Conservation (phyloP, 2,113 vertebrate genomes). For the Centropus unirufus region DNA sequence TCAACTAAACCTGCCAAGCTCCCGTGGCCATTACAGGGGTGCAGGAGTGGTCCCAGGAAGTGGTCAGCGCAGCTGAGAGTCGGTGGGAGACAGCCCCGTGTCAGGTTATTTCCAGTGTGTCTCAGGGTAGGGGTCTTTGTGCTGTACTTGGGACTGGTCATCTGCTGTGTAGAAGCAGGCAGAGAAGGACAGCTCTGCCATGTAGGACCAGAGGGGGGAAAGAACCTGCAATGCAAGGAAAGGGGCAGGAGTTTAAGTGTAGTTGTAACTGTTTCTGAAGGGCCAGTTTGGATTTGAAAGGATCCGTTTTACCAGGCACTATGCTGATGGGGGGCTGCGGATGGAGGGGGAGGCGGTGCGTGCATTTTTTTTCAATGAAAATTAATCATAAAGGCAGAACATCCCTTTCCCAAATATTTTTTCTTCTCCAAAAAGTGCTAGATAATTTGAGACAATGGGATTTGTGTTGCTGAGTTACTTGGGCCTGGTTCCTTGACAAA, state of each 20-base stretch:
- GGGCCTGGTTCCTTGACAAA: not conserved
- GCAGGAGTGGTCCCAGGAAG: no score
- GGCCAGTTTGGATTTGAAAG: not conserved
- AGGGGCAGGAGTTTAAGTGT: not conserved
- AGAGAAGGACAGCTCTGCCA: not conserved
- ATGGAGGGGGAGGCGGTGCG: not conserved
- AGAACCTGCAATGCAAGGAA: not conserved
- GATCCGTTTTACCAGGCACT: not conserved
- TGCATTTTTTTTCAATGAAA: not conserved
- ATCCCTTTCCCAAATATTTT: not conserved
- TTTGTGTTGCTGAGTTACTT: not conserved
- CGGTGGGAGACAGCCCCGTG: rapidly evolving
- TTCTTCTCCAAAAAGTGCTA: not conserved
- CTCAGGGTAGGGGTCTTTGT: not conserved
- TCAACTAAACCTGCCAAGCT: rapidly evolving
- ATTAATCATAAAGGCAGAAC: not conserved
- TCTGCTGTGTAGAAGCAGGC: rapidly evolving
- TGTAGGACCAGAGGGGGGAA: rapidly evolving
- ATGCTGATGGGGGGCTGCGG: not conserved
- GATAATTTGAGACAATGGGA: not conserved
- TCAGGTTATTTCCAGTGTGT: not conserved
- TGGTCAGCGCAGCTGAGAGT: rapidly evolving
- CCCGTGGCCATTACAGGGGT: no score
- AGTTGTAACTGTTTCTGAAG: not conserved
- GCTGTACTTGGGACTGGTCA: no score